These are phyloP conservation scores for Melieria omissa DNA, from an alignment of 2,888 invertebrate species.

Conservation along the genomic window DNA sequence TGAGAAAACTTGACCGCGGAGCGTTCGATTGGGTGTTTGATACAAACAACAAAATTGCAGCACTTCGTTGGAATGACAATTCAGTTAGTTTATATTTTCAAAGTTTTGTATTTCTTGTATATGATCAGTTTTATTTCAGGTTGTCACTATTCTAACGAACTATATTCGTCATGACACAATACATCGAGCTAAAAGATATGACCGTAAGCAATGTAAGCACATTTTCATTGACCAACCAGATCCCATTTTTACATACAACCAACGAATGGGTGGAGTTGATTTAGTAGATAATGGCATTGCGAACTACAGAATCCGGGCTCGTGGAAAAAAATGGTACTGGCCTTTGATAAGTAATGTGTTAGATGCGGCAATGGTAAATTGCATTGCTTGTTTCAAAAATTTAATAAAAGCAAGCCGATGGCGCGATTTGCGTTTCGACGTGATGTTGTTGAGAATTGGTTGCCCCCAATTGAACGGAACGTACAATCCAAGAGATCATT, in stretches of 20 bases:
- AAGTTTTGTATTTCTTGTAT: neutral
- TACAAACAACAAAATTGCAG: too few species aligned
- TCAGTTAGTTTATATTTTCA: neutral
- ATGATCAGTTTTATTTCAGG: neutral
- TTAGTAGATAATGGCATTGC: neutral
- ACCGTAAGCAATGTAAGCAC: neutral
- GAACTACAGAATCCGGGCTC: neutral
- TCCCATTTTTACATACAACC: neutral
- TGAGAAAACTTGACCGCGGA: neutral
- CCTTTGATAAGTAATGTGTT: too few species aligned
- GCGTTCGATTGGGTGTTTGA: too few species aligned
- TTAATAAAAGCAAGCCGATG: too few species aligned
- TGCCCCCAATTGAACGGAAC: too few species aligned
- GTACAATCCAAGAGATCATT: too few species aligned
- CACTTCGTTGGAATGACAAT: conserved; percentile 40
- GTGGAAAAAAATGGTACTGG: neutral
- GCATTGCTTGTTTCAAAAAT: too few species aligned
- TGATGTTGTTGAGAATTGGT: too few species aligned
- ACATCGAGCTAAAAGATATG: neutral
- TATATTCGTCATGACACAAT: neutral
- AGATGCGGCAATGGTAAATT: too few species aligned
- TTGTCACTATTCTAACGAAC: neutral
- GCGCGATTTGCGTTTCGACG: too few species aligned
- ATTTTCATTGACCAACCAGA: neutral
- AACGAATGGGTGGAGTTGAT: neutral